phyloP scores from a whole-genome alignment of 2,113 vertebrate species.

The Grantiella picta region DNA sequence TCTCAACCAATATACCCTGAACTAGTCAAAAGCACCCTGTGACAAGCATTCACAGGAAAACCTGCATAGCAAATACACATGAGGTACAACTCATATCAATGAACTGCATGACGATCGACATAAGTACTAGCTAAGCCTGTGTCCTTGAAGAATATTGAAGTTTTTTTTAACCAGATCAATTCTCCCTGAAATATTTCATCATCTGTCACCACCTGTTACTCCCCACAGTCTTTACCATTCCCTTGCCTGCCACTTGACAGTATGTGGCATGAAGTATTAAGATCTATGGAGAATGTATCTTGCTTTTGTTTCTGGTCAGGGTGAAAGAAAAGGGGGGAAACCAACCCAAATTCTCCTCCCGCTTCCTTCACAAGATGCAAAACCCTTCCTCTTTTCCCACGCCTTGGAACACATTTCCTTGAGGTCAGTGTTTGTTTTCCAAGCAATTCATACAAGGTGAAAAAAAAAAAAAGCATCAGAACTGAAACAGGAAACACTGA shows the following conservation, averaged over 20 bases:
- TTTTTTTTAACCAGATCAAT: not conserved
- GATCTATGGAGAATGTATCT: not conserved
- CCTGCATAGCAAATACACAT: not conserved
- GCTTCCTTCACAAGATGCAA: slow-evolving; percentile 14
- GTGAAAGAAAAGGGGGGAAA: not conserved
- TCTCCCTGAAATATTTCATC: not conserved
- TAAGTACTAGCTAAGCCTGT: not conserved
- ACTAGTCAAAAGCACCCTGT: not conserved
- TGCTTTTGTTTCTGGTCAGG: not conserved
- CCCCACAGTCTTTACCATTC: not conserved
- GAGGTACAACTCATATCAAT: not conserved
- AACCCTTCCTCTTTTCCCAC: slow-evolving; percentile 36
- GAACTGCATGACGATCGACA: not conserved
- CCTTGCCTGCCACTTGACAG: not conserved
- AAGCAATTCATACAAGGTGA: not conserved
- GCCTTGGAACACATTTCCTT: slow-evolving; percentile 30
- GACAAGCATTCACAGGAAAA: not conserved
- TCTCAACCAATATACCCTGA: not conserved
- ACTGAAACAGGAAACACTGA: not conserved
- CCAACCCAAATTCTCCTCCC: not conserved
- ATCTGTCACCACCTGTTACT: not conserved
- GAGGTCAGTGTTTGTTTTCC: not conserved
- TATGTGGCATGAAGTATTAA: not conserved
- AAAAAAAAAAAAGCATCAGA: not conserved
- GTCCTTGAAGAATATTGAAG: not conserved